phyloP scores from a whole-genome alignment of 1,140 invertebrate species.

The Latrodectus geometricus region DNA sequence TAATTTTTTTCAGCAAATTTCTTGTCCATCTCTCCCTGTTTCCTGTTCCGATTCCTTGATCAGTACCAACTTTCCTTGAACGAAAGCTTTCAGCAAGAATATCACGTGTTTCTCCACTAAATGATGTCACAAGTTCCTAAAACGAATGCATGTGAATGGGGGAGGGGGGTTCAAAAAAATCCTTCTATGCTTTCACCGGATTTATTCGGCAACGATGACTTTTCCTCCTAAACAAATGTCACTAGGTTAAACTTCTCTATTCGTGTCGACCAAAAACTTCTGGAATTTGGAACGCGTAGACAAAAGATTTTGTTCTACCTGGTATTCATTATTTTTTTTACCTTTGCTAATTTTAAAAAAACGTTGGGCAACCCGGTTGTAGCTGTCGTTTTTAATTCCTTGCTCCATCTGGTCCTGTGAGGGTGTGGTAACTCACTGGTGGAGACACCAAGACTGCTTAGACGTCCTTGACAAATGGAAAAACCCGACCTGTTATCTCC shows the following conservation, averaged over 20 bases:
- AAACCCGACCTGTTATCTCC: neutral
- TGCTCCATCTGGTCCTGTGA: neutral
- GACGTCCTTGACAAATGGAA: slow-evolving; percentile 1
- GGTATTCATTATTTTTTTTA: neutral
- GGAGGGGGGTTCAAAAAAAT: no score
- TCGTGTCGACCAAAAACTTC: neutral
- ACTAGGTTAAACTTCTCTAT: neutral
- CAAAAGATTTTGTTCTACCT: neutral
- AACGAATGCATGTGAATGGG: no score
- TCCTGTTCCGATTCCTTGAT: no score
- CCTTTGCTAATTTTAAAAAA: neutral
- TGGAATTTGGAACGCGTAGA: neutral
- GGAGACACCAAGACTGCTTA: neutral
- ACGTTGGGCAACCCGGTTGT: neutral
- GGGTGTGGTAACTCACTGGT: neutral
- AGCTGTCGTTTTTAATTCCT: neutral
- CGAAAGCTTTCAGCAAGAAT: no score
- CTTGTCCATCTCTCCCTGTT: no score
- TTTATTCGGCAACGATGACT: no score
- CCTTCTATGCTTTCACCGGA: no score
- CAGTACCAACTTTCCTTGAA: no score
- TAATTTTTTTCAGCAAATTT: no score
- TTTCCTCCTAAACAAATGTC: neutral
- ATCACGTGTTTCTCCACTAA: no score
- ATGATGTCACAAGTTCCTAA: no score